A percentile compares a stretch with the other conserved stretches of the same genome.
These are phyloP conservation scores for Eumaeus atala DNA, from an alignment of 1,140 invertebrate species.

Conservation along the genomic window DNA sequence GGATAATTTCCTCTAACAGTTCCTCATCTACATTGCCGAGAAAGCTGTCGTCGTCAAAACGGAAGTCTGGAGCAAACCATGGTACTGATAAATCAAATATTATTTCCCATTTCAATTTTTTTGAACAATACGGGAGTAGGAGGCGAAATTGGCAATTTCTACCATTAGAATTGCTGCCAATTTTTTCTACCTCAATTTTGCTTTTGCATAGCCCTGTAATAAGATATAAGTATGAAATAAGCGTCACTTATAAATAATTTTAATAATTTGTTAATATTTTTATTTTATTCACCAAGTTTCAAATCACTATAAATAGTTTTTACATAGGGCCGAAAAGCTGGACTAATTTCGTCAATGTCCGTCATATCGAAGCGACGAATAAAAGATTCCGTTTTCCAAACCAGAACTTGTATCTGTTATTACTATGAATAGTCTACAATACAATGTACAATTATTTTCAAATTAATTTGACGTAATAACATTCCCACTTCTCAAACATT, in stretches of 20 bases:
- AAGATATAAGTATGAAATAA: slow-evolving; percentile 6
- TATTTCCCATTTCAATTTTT: slow-evolving; percentile 65
- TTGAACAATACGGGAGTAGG: slow-evolving; percentile 63
- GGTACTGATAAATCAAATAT: slow-evolving; percentile 58
- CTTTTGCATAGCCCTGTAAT: slow-evolving; percentile 54
- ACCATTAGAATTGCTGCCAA: slow-evolving; percentile 36
- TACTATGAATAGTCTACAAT: no score
- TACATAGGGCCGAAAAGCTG: slow-evolving; percentile 56
- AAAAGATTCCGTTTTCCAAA: no score
- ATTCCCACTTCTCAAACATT: no score
- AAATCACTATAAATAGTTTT: slow-evolving; percentile 57
- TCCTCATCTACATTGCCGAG: slow-evolving; percentile 70
- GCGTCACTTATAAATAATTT: not conserved
- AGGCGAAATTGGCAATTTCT: slow-evolving; percentile 52
- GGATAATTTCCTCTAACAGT: slow-evolving; percentile 63
- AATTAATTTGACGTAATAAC: no score
- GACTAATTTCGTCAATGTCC: slow-evolving; percentile 48
- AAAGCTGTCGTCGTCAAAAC: slow-evolving; percentile 76
- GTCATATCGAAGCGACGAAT: slow-evolving; percentile 20
- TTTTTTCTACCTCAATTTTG: slow-evolving; percentile 59
- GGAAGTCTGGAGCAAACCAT: slow-evolving; percentile 66
- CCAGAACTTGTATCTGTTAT: no score
- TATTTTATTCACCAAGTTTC: slow-evolving; percentile 43
- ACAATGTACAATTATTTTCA: no score
- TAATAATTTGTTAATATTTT: not conserved